Evolutionary conservation across 30 jellyfish, hydroid and myxozoan genomes (phyloP), one percentile per base, ranked within the genome.

Genomic region (Pelagia noctiluca): DNA sequence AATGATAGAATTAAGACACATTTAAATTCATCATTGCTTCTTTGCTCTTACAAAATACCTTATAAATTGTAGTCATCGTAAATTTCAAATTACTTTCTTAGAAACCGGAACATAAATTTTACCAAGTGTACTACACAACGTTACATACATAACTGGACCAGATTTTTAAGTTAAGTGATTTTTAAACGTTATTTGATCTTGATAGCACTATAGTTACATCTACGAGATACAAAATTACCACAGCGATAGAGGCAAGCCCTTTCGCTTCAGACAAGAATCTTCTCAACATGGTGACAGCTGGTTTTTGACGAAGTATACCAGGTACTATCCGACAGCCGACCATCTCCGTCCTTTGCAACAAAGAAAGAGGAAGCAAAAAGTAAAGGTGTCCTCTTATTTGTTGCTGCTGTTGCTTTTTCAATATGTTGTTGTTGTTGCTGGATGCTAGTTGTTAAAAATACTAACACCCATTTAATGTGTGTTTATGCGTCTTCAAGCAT

Each of bases 231-330:
- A 36, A 2, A 70, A 1, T 47, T 82, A 82, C 92, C 92, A 82
- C 92, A 24, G 92, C 92, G 38, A 82, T 57, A 3, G 92, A 50
- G 0, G 92, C 74, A 23, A 70, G 53, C 26, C 74, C 69, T 53
- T 83, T 67, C 47, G 85, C 92, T 68, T 75, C 63, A 1, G 92
- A 82, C 7, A 82, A 62, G 57, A 82, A 21, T 66, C 92, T 68
- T 38, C 79, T 68, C 0, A 61, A 28, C 0, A 70, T 49, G 11
- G 63, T 64, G 1, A 80, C 26, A 18, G 78, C 36, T 74, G 49
- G 69, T 47, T 47, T 70, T 42, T 24, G 53, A 66, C 79, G 37
- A 2, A 66, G 68, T 4, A 52, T 10, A 52, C 68, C 68, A 3
- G 68, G 21, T 10, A 52, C 2, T 2, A 52, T 19, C 21, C 21